Evolutionary conservation across 2,888 invertebrate genomes (phyloP), one percentile per base, ranked within the genome.

Genomic region (Anorthoa munda): DNA sequence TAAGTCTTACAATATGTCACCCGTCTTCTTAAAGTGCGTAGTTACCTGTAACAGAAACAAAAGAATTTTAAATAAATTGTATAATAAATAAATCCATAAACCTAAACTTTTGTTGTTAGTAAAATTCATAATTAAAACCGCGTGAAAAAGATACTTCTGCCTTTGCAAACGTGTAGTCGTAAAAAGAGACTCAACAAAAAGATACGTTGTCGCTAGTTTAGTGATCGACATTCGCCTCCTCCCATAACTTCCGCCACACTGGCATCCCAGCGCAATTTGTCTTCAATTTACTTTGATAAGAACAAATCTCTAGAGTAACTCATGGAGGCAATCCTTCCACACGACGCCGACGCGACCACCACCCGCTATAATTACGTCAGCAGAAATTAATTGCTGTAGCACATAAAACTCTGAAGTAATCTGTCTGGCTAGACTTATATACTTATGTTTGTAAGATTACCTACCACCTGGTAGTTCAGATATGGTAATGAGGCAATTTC

Each of bases 281-380:
- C 89, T 90, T 87, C 93, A 93, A 93, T 92, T 92, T 90, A 86
- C 88, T 86, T 82, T 90, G 89, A 92, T 93, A 90, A 90, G 90
- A 88, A 89, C 89, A 88, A 91, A 90, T 90, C 90, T 90, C 92
- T 66, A 18, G 88, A 86, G 90, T 85, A 77, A 80, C 60, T 77
- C 59, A 77, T 50, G 81, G 56, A 18, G 45, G 77, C 9, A 77
- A 81, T 53, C 65, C 65, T 77, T 80, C 69, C 69, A 60, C 80
- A 66, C 50, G 48, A 23, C 1, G 18, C 51, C 50, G 48, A 23
- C 1, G 18, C 51, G 45, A 64, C 50, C 46, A 56, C 39, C 64
- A 9, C 23, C 58, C 61, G 51, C 64, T 48, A 55, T 65, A 65
- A 80, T 77, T 46, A 65, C 45, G 60, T 77, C 55, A 77, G 23